phyloP scores from a whole-genome alignment of 2,797 vertebrate species.

The Rhadinocentrus ornatus region DNA sequence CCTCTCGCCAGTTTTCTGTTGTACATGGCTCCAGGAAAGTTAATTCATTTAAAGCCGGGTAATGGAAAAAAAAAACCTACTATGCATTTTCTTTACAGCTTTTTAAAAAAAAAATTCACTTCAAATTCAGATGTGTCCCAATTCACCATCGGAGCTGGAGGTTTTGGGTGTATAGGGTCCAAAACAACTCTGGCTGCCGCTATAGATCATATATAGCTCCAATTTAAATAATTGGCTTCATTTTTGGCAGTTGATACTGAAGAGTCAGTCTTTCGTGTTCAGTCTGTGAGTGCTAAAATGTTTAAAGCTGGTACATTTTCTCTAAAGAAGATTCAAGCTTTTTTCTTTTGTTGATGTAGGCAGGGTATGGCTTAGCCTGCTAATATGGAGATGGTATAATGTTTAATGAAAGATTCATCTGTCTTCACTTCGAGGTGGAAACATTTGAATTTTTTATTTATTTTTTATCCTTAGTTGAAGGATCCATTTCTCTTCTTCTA shows the following conservation, averaged over 20 bases:
- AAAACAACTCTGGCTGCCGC: too few species aligned
- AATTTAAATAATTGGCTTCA: background rate
- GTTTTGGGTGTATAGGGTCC: background rate
- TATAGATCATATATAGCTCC: too few species aligned
- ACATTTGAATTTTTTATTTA: constrained; percentile 28
- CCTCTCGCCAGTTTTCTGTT: too few species aligned
- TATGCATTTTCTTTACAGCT: too few species aligned
- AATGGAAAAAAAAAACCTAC: too few species aligned
- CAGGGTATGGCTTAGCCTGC: constrained; percentile 33
- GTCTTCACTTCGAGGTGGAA: constrained; percentile 54
- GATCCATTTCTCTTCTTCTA: background rate
- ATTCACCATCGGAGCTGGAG: background rate
- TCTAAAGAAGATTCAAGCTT: constrained; percentile 58
- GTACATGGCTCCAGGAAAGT: too few species aligned
- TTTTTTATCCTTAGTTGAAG: constrained; percentile 9
- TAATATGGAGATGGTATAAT: constrained; percentile 39
- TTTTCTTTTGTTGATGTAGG: constrained; percentile 57
- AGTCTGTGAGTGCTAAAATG: background rate
- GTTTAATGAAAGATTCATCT: constrained; percentile 43
- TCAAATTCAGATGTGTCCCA: too few species aligned
- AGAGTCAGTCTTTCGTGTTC: background rate
- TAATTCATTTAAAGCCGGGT: too few species aligned
- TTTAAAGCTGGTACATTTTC: constrained; percentile 33
- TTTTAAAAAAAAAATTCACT: too few species aligned
- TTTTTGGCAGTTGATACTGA: too few species aligned